Evolutionary conservation across 2,888 invertebrate species (phyloP), one percentile per base, ranked within the genome.

Genomic region (Polydrusus pterygomalis): DNA sequence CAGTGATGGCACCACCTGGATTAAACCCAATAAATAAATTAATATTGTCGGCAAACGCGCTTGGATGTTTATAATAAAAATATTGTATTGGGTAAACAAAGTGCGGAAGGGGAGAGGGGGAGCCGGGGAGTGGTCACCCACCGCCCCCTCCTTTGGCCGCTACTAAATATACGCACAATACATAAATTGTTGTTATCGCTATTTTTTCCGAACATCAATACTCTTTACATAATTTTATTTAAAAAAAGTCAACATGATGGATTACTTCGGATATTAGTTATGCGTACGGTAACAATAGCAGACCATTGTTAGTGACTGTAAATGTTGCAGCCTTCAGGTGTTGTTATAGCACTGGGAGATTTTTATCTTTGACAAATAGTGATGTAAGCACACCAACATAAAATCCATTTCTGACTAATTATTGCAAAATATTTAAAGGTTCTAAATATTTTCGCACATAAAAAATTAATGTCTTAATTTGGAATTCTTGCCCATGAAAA

Each of bases 241-340:
- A n/a, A 17, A 47, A 45, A 49, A 30, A 15, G 2, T 64, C 15
- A 25, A 64, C 47, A 47, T 64, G 49, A 64, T 49, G 17, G 49
- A 64, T 54, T 38, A 67, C 40, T 54, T 67, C 34, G 71, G 67
- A 77, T 77, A 83, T 82, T 81, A 82, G 82, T 82, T 81, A 83
- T 82, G 82, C 83, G 80, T 80, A 78, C 78, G 79, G 80, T 80
- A 80, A 81, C 82, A 82, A 82, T 83, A 81, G 81, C 78, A 79
- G 80, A 78, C 78, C 79, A 82, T 81, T 82, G 80, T 80, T 82
- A 3, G 25, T 25, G 25, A 80, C 79, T 49, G 69, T 64, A 70
- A 65, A 49, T 43, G 49, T 51, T 72, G 51, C 73, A 72, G 58
- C 76, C 72, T 72, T 77, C 73, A 67, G 49, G 64, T 54, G 67